Evolutionary conservation across 2,888 invertebrate genomes (phyloP).

Genomic region (Machimus atricapillus): DNA sequence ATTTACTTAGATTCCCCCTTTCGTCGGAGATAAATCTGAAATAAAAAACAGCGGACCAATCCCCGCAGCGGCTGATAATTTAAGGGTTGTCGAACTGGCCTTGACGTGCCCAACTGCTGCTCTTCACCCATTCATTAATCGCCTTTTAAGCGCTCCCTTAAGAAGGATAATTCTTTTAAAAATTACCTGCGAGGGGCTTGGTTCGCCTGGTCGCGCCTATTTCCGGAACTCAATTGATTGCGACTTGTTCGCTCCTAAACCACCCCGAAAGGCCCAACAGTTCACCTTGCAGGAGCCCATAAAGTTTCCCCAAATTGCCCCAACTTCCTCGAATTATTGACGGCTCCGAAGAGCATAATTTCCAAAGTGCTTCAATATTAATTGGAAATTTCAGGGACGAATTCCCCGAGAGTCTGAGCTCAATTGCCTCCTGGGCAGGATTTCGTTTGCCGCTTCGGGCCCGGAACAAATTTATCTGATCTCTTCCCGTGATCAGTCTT

Average conservation of each 20-base stretch:
- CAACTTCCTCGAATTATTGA: neutral
- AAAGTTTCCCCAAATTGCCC: neutral
- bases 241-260: neutral
- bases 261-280: neutral
- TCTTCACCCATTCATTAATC: neutral
- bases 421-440: neutral
- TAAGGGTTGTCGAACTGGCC: neutral
- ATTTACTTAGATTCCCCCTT: neutral
- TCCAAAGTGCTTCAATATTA: conserved; percentile 10
- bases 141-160: neutral
- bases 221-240: neutral
- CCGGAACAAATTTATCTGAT: neutral
- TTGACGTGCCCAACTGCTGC: neutral
- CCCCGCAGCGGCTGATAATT: neutral
- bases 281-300: neutral
- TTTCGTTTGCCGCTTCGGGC: neutral
- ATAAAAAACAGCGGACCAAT: neutral
- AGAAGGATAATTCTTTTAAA: neutral
- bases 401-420: neutral
- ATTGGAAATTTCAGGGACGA: neutral
- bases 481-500: neutral
- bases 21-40: neutral
- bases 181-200: neutral
- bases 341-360: neutral
- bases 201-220: neutral